phyloP scores from a whole-genome alignment of 2,113 vertebrate genomes.

The Myocastor coypus region DNA sequence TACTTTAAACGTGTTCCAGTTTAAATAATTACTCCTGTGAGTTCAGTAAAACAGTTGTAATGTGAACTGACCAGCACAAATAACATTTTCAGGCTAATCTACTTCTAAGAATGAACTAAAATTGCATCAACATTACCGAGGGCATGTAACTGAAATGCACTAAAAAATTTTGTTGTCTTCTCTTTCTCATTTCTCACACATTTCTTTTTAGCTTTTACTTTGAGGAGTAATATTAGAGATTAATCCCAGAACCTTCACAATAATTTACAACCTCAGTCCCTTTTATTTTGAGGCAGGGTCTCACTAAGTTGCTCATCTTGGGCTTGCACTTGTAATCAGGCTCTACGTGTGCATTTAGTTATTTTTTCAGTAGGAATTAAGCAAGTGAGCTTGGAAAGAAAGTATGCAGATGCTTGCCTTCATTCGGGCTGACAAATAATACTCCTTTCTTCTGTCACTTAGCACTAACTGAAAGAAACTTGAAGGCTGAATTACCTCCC shows the following conservation, averaged over 20 bases:
- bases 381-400: neutral
- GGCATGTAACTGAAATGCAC: neutral
- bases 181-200: neutral
- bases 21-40: neutral
- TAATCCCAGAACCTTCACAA: neutral
- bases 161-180: no score
- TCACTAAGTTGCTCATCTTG: neutral
- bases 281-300: neutral
- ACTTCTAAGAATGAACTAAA: neutral
- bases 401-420: neutral
- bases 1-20: neutral
- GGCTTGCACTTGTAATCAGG: neutral
- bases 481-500: neutral
- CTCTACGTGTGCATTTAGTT: neutral
- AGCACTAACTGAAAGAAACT: neutral
- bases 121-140: no score
- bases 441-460: neutral
- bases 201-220: neutral
- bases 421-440: neutral
- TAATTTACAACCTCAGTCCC: neutral
- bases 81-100: neutral
- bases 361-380: neutral
- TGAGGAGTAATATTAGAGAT: neutral
- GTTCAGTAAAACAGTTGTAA: neutral
- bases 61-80: neutral